phyloP scores from a whole-genome alignment of 2,888 invertebrate genomes.

The Cantharis rustica region DNA sequence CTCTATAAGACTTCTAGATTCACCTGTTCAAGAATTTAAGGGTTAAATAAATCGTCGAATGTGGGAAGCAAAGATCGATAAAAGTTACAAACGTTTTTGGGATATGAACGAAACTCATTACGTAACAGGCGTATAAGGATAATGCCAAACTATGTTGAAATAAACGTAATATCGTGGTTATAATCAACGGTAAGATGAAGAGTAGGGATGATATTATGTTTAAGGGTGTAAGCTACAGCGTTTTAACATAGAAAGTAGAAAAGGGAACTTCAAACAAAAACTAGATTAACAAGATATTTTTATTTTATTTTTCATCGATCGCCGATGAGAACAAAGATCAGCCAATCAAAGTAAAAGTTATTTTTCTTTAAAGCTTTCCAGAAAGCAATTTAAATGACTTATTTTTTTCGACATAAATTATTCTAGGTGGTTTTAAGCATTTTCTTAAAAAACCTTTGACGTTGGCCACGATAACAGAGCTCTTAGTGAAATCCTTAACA shows the following conservation, averaged over 20 bases:
- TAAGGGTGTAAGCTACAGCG: neutral
- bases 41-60: neutral
- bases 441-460: neutral
- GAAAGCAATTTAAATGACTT: neutral
- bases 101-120: neutral
- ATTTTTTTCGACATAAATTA: neutral
- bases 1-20: no score
- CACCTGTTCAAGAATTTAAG: no score
- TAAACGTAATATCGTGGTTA: neutral
- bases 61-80: neutral
- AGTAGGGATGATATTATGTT: neutral
- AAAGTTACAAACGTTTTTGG: neutral
- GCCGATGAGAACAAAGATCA: neutral
- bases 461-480: neutral
- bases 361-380: neutral
- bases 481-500: neutral
- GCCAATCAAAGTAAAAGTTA: neutral
- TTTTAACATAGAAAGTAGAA: neutral
- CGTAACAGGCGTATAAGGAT: neutral
- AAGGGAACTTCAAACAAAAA: neutral
- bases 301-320: neutral
- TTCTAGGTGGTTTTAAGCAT: neutral
- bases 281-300: neutral
- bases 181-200: neutral
- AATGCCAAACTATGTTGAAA: neutral